phyloP scores from a whole-genome alignment of 2,113 vertebrate genomes.

The Neomonachus schauinslandi region DNA sequence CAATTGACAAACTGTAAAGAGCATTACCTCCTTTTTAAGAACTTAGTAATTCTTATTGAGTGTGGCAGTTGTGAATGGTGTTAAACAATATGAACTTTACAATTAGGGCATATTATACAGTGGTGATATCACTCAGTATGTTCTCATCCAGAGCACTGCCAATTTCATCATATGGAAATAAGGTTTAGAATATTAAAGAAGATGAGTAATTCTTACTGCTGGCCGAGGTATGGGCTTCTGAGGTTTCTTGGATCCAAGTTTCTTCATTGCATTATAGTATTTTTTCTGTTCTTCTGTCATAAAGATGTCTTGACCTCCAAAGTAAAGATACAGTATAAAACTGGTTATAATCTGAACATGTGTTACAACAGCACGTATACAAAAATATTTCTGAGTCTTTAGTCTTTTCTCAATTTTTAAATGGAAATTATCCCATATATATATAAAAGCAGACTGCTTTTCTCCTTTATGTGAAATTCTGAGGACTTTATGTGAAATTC shows the following conservation, averaged over 20 bases:
- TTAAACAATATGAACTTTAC: neutral
- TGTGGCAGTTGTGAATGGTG: neutral
- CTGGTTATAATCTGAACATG: conserved; percentile 79
- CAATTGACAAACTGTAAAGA: neutral
- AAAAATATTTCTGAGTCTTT: conserved; percentile 46
- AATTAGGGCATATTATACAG: neutral
- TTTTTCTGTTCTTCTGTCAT: conserved; percentile 94
- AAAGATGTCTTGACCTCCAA: conserved; percentile 93
- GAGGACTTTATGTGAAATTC: conserved; percentile 33
- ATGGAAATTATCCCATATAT: neutral
- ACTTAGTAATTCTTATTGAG: neutral
- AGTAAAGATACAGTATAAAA: conserved; percentile 86
- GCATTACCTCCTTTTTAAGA: neutral
- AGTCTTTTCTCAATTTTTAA: conserved; percentile 19
- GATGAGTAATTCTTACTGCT: conserved; percentile 82
- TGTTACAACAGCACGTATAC: neutral
- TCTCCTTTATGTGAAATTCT: conserved; percentile 17
- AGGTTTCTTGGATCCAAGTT: conserved; percentile 91
- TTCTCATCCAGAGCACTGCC: neutral
- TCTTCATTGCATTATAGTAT: conserved; percentile 93
- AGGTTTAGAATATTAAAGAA: conserved; percentile 54
- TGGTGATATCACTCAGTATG: conserved; percentile 3
- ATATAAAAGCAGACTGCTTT: neutral
- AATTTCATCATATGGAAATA: neutral
- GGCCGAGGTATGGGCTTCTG: conserved; percentile 92